phyloP scores from a whole-genome alignment of 1,140 invertebrate species.

The Patella vulgata region DNA sequence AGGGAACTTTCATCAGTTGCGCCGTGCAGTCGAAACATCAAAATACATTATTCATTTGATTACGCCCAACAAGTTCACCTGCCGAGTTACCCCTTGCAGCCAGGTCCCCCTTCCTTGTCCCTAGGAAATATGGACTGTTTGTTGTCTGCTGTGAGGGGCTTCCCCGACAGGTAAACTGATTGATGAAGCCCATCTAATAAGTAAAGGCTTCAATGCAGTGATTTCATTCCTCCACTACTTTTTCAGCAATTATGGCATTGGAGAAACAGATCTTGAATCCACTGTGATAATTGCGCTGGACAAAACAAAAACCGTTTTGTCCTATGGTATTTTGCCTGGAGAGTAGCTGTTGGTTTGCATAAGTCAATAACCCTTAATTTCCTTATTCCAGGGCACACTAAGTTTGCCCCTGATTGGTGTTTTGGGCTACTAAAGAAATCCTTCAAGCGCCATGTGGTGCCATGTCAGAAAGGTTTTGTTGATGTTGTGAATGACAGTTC shows the following conservation, averaged over 20 bases:
- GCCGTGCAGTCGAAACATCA: slow-evolving; percentile 1
- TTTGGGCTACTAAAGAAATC: slow-evolving; percentile 43
- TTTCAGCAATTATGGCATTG: slow-evolving; percentile 38
- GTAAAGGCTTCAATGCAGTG: slow-evolving; percentile 44
- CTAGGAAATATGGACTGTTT: slow-evolving; percentile 44
- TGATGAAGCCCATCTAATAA: slow-evolving; percentile 22
- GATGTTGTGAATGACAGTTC: slow-evolving; percentile 15
- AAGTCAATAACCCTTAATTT: slow-evolving; percentile 26
- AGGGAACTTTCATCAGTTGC: neutral
- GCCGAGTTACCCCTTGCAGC: slow-evolving; percentile 30
- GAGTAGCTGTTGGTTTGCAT: slow-evolving; percentile 25
- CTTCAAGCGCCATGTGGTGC: slow-evolving; percentile 22
- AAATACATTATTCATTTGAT: slow-evolving; percentile 46
- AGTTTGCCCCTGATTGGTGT: slow-evolving; percentile 50
- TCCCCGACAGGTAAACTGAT: slow-evolving; percentile 37
- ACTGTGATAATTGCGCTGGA: slow-evolving; percentile 40
- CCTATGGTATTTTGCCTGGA: slow-evolving; percentile 43
- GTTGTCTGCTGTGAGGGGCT: slow-evolving; percentile 36
- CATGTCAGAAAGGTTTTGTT: slow-evolving; percentile 23
- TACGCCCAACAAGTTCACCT: slow-evolving; percentile 36
- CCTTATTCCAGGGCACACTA: slow-evolving; percentile 44
- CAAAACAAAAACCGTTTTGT: slow-evolving; percentile 47
- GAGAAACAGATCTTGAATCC: slow-evolving; percentile 28
- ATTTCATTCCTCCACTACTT: slow-evolving; percentile 40
- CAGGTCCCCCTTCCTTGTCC: slow-evolving; percentile 37